Evolutionary conservation across 2,797 vertebrate genomes (phyloP), one percentile per base, ranked within the genome.

Genomic region (Eulemur albifrons): DNA sequence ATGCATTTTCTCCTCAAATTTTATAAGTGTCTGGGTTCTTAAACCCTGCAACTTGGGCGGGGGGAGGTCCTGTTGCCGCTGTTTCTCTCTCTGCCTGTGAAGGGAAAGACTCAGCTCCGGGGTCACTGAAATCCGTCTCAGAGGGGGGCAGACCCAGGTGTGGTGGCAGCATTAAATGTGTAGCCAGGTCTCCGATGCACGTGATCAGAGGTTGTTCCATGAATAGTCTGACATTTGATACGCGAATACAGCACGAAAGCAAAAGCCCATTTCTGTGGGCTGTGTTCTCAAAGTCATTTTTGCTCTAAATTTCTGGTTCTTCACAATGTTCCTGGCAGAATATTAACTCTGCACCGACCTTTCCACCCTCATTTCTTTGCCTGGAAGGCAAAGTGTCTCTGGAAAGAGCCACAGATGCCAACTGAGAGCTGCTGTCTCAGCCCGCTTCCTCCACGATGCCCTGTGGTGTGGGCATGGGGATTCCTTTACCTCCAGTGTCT

Each of bases 141-240:
- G 61, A 48, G 59, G 13, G 40, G 23, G 27, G 23, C 12, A 20
- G 30, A 50, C 1, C 2, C 38, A 3, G 32, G 3, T 2, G 3
- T 23, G 7, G 12, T 11, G 2, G 2, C 0, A 0, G 59, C 48
- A 3, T 50, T 0, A 30, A 30, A 17, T 10, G 0, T 14, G 38
- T 4, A 57, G 54, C 63, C 5, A 0, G 0, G 2, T 9, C 8
- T 3, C 48, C 35, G 5, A 5, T 5, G 17, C 35, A 1, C 1
- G 0, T 1, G 14, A 4, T 8, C 48, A 11, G 57, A 7, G 3
- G 21, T 14, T 10, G 1, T 38, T 63, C 30, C 30, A 3, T 25
- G 18, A 14, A 7, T 18, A 17, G 5, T 10, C 32, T 10, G 8
- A 8, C 10, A 10, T 57, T 1, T 2, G 30, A 1, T 4, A 8